A percentile compares a stretch with the other conserved stretches of the same genome.
Evolutionary conservation across 2,888 invertebrate species (phyloP).

Genomic region (Sinohyriopsis cumingii): DNA sequence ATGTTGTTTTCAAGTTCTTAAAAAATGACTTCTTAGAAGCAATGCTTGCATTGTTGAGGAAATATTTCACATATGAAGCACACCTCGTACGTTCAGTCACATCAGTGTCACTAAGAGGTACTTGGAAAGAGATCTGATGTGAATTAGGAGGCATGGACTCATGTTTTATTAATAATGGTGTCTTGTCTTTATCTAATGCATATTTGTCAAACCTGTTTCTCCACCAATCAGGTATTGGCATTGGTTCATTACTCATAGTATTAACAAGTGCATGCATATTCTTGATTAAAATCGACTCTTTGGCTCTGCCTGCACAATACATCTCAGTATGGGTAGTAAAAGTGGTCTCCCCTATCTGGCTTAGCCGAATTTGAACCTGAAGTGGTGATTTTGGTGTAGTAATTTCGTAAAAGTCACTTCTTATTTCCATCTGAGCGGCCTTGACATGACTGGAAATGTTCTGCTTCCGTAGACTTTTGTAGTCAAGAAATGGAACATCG

Average conservation of each 20-base stretch:
- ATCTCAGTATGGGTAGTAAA: slow-evolving; percentile 48
- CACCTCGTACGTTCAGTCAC: slow-evolving; percentile 46
- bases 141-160: slow-evolving; percentile 22
- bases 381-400: slow-evolving; percentile 62
- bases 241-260: slow-evolving; percentile 32
- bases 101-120: slow-evolving; percentile 53
- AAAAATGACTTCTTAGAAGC: slow-evolving; percentile 43
- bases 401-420: slow-evolving; percentile 57
- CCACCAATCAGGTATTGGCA: slow-evolving; percentile 58
- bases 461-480: slow-evolving; percentile 42
- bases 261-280: slow-evolving; percentile 51
- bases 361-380: slow-evolving; percentile 48
- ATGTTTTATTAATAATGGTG: slow-evolving; percentile 24
- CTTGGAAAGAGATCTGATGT: slow-evolving; percentile 35
- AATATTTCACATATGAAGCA: slow-evolving; percentile 53
- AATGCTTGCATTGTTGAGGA: slow-evolving; percentile 52
- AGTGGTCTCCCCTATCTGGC: slow-evolving; percentile 51
- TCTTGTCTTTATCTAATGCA: slow-evolving; percentile 5
- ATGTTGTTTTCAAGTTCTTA: slow-evolving; percentile 41
- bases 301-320: slow-evolving; percentile 46
- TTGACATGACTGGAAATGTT: slow-evolving; percentile 52
- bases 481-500: slow-evolving; percentile 50
- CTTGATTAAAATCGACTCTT: slow-evolving; percentile 49
- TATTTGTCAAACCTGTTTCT: slow-evolving; percentile 35
- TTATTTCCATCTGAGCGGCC: slow-evolving; percentile 54